A percentile compares a stretch with the other conserved stretches of the same genome.
Conservation (phyloP, 2,888 invertebrate genomes). For the Acronicta leporina region DNA sequence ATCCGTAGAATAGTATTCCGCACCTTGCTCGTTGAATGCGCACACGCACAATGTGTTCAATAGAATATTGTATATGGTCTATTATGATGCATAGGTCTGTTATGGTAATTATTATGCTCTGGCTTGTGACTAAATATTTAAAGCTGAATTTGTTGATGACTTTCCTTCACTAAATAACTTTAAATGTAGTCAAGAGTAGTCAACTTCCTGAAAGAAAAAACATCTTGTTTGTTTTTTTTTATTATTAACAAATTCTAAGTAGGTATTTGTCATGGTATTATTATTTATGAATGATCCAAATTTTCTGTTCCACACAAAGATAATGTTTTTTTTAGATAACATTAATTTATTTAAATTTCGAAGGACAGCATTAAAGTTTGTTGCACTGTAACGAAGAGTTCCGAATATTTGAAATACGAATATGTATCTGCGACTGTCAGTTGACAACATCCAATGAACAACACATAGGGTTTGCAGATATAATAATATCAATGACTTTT, state of each 20-base stretch:
- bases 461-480: slow-evolving; percentile 2
- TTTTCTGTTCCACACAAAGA: too few relatives aligned
- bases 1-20: slow-evolving; percentile 21
- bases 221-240: too few relatives aligned
- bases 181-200: too few relatives aligned
- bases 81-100: slow-evolving; percentile 41
- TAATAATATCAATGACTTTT: background rate
- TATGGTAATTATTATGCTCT: slow-evolving; percentile 41
- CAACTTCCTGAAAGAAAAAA: too few relatives aligned
- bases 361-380: background rate
- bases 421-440: slow-evolving; percentile 3
- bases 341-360: background rate
- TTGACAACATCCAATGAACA: background rate
- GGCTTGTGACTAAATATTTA: slow-evolving; percentile 40
- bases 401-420: slow-evolving; percentile 11
- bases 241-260: too few relatives aligned
- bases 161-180: too few relatives aligned
- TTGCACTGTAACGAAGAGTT: background rate
- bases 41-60: slow-evolving; percentile 35
- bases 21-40: slow-evolving; percentile 34
- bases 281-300: too few relatives aligned
- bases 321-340: too few relatives aligned
- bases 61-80: slow-evolving; percentile 52
- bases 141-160: slow-evolving; percentile 29
- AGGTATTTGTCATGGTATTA: too few relatives aligned